A percentile compares a stretch with the other conserved stretches of the same genome.
phyloP scores from a whole-genome alignment of 2,888 invertebrate genomes.

The Drosophila fulvimacula region DNA sequence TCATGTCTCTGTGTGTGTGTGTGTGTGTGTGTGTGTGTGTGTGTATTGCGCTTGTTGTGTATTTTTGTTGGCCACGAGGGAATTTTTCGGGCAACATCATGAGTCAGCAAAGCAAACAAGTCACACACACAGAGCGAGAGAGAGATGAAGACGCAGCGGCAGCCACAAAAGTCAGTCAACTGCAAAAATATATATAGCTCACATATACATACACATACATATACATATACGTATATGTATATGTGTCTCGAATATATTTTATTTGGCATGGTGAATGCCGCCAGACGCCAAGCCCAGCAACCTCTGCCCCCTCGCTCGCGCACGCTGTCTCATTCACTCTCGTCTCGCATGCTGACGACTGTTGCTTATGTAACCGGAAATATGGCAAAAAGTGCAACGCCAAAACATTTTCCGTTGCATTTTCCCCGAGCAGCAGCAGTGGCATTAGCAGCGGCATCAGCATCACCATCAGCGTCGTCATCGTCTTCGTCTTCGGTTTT shows the following conservation, averaged over 20 bases:
- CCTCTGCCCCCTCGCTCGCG: background rate
- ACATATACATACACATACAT: conserved; percentile 14
- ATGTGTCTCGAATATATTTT: conserved; percentile 9
- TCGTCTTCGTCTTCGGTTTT: conserved; percentile 23
- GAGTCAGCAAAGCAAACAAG: conserved; percentile 77
- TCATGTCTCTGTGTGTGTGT: background rate
- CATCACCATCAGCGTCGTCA: conserved; percentile 2
- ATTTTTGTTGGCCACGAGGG: conserved; percentile 66
- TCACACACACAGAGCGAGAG: conserved; percentile 10
- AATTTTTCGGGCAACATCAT: conserved; percentile 68
- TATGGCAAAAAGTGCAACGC: conserved; percentile 80
- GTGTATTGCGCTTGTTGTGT: conserved; percentile 33
- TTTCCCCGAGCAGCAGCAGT: conserved; percentile 31
- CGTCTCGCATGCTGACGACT: conserved; percentile 31
- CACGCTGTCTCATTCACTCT: background rate
- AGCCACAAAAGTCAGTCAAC: conserved; percentile 71
- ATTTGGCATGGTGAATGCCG: conserved; percentile 40
- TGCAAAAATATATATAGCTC: conserved; percentile 67
- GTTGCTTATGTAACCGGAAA: conserved; percentile 80
- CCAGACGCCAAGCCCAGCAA: conserved; percentile 15
- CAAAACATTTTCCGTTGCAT: conserved; percentile 80
- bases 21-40: background rate
- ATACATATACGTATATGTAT: conserved; percentile 5
- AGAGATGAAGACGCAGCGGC: conserved; percentile 30
- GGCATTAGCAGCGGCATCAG: conserved; percentile 10